Evolutionary conservation across 2,888 invertebrate genomes (phyloP), one percentile per base, ranked within the genome.

Genomic region (Zhuqinia jingwanae): DNA sequence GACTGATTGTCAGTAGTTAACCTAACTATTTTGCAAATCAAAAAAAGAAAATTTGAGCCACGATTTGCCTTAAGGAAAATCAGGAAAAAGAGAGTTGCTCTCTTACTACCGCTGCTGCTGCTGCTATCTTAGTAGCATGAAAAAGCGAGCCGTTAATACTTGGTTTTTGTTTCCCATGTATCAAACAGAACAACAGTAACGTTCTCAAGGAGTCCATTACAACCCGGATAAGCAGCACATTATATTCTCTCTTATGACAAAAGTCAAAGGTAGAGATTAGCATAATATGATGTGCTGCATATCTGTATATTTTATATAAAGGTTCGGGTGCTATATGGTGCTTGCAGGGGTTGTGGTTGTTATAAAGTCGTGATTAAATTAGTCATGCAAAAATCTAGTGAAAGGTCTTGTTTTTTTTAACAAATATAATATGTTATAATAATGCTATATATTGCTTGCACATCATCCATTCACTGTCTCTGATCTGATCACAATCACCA

Each of bases 361-460:
- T 87, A 58, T 78, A 53, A 82, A 82, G 75, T 87, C 87, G 83
- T 87, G 87, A 87, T 87, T 87, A 87, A 83, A 87, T 87, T 87
- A 82, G 82, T 82, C 87, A 87, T 82, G 78, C 60, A 87, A 87
- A 86, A 85, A 80, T 50, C 47, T n/a, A 47, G 17, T 42, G 68
- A 82, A 78, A 87, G 87, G 82, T 83, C 82, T 78, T 83, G 78
- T 83, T 83, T 82, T 87, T 82, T 15, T n/a, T n/a, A n/a, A n/a
- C n/a, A n/a, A n/a, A n/a, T n/a, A n/a, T n/a, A n/a, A n/a, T n/a
- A n/a, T n/a, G n/a, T n/a, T n/a, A n/a, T n/a, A n/a, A 70, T 68
- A 22, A 13, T 36, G 75, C 75, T 58, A 30, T 76, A 25, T 25
- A 70, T 47, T 20, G 36, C 45, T n/a, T n/a, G n/a, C n/a, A n/a